phyloP scores from a whole-genome alignment of 2,113 vertebrate genomes.

The Conger conger region DNA sequence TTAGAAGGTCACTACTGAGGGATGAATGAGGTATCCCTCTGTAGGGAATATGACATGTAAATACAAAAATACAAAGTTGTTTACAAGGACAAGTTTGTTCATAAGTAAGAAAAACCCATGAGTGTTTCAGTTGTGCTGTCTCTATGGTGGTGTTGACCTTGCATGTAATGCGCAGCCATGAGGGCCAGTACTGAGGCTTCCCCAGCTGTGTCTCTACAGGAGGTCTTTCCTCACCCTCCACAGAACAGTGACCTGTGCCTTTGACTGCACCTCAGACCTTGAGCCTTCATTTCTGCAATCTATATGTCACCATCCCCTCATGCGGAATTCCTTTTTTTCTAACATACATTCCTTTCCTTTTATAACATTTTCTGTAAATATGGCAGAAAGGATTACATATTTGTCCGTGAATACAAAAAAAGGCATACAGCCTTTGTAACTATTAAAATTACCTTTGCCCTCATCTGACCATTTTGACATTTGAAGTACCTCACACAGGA shows the following conservation, averaged over 20 bases:
- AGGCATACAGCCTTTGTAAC: background rate
- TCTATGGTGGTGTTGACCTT: slow-evolving; percentile 42
- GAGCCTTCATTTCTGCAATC: slow-evolving; percentile 57
- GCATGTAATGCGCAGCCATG: slow-evolving; percentile 14
- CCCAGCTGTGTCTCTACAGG: slow-evolving; percentile 38
- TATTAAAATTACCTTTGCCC: slow-evolving; percentile 8
- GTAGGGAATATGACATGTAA: background rate
- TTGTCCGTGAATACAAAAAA: background rate
- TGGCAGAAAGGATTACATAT: background rate
- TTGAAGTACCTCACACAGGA: slow-evolving; percentile 32
- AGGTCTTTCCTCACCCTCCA: slow-evolving; percentile 68
- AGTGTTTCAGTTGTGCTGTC: slow-evolving; percentile 45
- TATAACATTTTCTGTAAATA: background rate
- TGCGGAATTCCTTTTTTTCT: background rate
- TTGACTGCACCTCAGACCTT: slow-evolving; percentile 50
- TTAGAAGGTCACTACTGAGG: background rate
- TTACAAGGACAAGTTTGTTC: background rate
- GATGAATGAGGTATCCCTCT: background rate
- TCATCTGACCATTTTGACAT: slow-evolving; percentile 24
- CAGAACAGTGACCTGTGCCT: slow-evolving; percentile 61
- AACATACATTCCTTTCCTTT: background rate
- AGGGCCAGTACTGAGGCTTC: slow-evolving; percentile 49
- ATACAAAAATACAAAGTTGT: background rate
- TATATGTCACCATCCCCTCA: slow-evolving; percentile 50
- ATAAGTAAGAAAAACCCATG: slow-evolving; percentile 25